Base-by-base conservation (phyloP, 2,888 invertebrate species). In the Orthosia gothica region DNA sequence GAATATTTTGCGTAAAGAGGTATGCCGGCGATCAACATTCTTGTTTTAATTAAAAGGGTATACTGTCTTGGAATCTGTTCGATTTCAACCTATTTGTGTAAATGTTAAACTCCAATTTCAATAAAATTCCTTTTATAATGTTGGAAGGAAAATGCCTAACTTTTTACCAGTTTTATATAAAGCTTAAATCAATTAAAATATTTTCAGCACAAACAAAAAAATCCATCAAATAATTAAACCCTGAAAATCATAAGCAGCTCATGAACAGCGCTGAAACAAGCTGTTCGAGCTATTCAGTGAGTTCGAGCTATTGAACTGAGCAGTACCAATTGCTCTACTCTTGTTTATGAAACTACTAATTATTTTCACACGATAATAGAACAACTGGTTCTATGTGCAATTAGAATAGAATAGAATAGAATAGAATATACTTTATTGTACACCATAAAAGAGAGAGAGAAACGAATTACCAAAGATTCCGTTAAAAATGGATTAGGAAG, bases 21-120 rank as follows among this genome's bases (percentile, higher is more conserved):
- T 76, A 72, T 80, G 81, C 23, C 45, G 32, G 66, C 83, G 52
- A 66, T 79, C 65, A 79, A 75, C 65, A 82, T 81, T 82, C 75
- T 70, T 79, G 70, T 57, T 75, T 82, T 81, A 81, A 81, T 81
- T 74, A 79, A 81, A 82, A 70, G 63, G 78, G 67, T 70, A 59
- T 57, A 13, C 49, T 54, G 61, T 57, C 78, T 70, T 62, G 67
- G 71, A 71, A 81, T 76, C 50, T 61, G 52, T 78, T 74, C 65
- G 74, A 82, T 69, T 78, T 58, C 26, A 16, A 47, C 32, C 67
- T 68, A 59, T 64, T 70, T 69, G 13, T 52, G 23, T 65, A 63
- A 65, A 65, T 50, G 15, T 61, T 81, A 12, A 45, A 47, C 50
- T 45, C 26, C 9, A 52, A 40, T 73, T 73, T 40, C 55, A 52